Percentiles rank a stretch among this genome's conserved stretches.
phyloP scores from a whole-genome alignment of 2,113 vertebrate species.

The Sphaerodactylus townsendi region DNA sequence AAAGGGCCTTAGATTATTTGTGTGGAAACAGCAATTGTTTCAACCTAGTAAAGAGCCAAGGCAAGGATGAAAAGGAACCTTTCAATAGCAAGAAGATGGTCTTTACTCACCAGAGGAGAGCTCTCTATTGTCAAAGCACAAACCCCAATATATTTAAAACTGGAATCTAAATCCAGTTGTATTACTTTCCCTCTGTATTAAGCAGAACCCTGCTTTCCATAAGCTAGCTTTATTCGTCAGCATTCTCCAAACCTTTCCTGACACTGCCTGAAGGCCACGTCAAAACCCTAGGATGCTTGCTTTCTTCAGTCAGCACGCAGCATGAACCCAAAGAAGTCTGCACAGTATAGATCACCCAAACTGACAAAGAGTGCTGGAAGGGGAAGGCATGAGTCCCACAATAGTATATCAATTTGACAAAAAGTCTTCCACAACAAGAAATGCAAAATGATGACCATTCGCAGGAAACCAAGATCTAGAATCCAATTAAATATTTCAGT shows the following conservation, averaged over 20 bases:
- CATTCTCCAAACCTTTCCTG: not conserved
- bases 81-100: not conserved
- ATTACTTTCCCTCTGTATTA: not conserved
- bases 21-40: no score
- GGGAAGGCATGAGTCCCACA: not conserved
- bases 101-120: not conserved
- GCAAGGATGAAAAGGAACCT: not conserved
- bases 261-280: not conserved
- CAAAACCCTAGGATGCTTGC: accelerated
- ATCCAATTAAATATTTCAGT: not conserved
- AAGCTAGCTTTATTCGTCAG: not conserved
- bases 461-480: not conserved
- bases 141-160: not conserved
- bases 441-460: not conserved
- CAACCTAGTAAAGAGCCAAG: not conserved
- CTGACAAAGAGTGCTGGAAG: not conserved
- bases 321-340: not conserved
- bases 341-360: not conserved
- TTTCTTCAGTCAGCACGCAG: not conserved
- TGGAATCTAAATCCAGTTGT: not conserved
- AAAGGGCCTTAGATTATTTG: no score
- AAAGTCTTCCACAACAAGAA: not conserved
- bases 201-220: not conserved
- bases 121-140: not conserved
- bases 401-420: not conserved